A percentile compares a stretch with the other conserved stretches of the same genome.
Evolutionary conservation across 2,113 vertebrate genomes (phyloP).

Genomic region (Scartelaos histophorus): DNA sequence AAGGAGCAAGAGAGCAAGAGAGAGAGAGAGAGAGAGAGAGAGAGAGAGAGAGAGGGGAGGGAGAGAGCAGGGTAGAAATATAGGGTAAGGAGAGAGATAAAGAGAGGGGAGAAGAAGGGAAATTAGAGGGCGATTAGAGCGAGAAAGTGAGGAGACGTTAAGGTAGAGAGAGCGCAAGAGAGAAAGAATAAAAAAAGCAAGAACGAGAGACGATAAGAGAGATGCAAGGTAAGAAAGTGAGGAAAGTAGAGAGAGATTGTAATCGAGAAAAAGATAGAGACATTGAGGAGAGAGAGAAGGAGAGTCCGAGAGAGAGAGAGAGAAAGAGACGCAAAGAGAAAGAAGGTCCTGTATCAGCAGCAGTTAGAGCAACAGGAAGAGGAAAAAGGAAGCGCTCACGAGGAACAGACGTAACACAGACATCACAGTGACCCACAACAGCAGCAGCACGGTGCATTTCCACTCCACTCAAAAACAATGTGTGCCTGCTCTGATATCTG

Average conservation of each 20-base stretch:
- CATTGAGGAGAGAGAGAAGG: neutral
- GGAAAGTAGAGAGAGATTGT: neutral
- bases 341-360: neutral
- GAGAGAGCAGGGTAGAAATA: too few species aligned
- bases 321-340: neutral
- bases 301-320: neutral
- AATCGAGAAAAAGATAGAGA: neutral
- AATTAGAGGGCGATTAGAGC: too few species aligned
- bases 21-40: neutral
- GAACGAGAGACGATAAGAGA: neutral
- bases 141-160: too few species aligned
- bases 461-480: constrained; percentile 10
- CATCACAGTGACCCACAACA: constrained; percentile 20
- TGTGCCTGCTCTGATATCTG: neutral
- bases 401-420: constrained; percentile 50
- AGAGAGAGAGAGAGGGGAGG: neutral
- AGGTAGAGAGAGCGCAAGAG: neutral
- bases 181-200: neutral
- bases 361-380: constrained; percentile 47
- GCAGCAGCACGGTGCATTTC: constrained; percentile 31
- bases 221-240: neutral
- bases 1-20: neutral
- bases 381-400: constrained; percentile 65
- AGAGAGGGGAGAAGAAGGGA: too few species aligned
- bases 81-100: too few species aligned